Base-by-base conservation (phyloP, 1,140 invertebrate species). In the Apis florea region DNA sequence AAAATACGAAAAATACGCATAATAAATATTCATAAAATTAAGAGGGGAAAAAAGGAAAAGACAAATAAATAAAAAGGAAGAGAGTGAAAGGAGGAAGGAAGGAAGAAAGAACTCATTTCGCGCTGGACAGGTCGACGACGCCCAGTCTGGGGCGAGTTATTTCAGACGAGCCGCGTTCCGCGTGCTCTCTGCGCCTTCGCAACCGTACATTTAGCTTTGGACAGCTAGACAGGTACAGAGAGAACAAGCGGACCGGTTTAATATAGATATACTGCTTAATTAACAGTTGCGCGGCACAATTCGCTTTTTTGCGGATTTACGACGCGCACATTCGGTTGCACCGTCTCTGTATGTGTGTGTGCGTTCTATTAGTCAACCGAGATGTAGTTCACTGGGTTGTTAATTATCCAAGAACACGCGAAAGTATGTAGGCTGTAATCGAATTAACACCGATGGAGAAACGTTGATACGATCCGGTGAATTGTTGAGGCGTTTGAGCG, bases 81-180 rank as follows among this genome's bases (percentile, higher is more conserved):
- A 10, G n/a, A 72, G 11, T 17, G 13, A 21, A 9, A n/a, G 15
- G 1, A 21, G n/a, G 56, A 79, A 63, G 24, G 19, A 31, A 49
- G 66, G 12, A 71, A 71, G 69, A 13, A 56, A 17, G 70, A n/a
- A 73, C 77, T 88, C 86, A 88, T 88, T 88, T 88, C 79, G 86
- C 68, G 24, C 83, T 82, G 83, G 85, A 88, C 86, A 85, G 70
- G 67, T 63, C 78, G 85, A 88, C 86, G 86, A 88, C 86, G 86
- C 86, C 86, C 86, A 88, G 86, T 87, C 83, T 87, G 86, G 85
- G 83, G 87, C 83, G 85, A 79, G 83, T 84, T 88, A 88, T 88
- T 88, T 87, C 86, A 87, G 83, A 83, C 80, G 73, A 70, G 85
- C 82, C 73, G 58, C 82, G 79, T 76, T 70, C 70, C 79, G 58